Percentiles rank a stretch among this genome's conserved stretches.
Evolutionary conservation across 1,140 invertebrate genomes (phyloP).

Genomic region (Scaptomyza graminum): DNA sequence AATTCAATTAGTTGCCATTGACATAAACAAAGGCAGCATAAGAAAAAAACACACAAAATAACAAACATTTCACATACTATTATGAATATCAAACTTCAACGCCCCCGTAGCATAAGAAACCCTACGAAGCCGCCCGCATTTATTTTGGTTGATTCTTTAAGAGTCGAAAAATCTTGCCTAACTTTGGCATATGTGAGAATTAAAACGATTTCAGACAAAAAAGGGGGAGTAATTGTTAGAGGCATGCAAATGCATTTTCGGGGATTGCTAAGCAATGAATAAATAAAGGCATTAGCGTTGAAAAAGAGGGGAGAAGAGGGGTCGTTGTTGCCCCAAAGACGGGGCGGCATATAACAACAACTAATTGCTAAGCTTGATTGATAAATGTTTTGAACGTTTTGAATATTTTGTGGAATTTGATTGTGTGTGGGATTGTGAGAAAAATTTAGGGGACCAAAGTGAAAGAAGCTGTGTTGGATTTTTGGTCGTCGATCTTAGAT

Average conservation of each 20-base stretch:
- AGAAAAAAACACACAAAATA: conserved; percentile 3
- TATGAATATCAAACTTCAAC: conserved; percentile 4
- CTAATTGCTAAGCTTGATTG: conserved; percentile 37
- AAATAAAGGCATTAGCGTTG: conserved; percentile 13
- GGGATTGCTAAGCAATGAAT: conserved; percentile 27
- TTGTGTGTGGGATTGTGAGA: conserved; percentile 11
- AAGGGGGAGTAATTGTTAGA: not conserved
- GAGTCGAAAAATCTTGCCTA: conserved; percentile 20
- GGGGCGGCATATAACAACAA: not conserved
- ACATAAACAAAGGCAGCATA: conserved; percentile 10
- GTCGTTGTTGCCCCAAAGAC: no score
- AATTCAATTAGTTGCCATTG: conserved; percentile 45
- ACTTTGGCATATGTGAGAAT: conserved; percentile 36
- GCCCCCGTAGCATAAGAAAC: conserved; percentile 9
- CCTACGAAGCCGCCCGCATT: conserved; percentile 41
- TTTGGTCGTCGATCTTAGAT: not conserved
- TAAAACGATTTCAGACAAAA: conserved; percentile 9
- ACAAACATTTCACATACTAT: conserved; percentile 1
- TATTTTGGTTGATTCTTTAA: conserved; percentile 4
- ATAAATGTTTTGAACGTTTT: conserved; percentile 15
- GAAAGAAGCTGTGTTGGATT: not conserved
- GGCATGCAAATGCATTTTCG: conserved; percentile 5
- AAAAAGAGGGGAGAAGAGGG: not conserved
- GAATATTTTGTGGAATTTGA: no score
- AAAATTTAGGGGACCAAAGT: no score